Evolutionary conservation across 1,140 invertebrate genomes (phyloP).

Genomic region (Drosophila bocki): DNA sequence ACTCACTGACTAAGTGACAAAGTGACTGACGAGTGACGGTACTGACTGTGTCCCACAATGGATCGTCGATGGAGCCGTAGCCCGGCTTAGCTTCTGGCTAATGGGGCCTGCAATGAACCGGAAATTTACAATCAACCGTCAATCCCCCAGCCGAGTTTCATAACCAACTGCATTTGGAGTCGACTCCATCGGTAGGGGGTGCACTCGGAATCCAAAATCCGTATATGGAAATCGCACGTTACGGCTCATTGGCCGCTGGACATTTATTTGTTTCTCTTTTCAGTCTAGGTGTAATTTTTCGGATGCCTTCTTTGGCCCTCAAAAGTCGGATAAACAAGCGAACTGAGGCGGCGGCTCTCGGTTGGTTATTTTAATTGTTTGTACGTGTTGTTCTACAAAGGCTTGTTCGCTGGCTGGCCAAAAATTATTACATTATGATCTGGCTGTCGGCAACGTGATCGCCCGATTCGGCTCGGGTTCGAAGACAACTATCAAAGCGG

Average conservation of each 20-base stretch:
- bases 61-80: constrained; percentile 39
- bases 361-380: constrained; percentile 60
- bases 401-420: constrained; percentile 54
- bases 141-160: constrained; percentile 48
- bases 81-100: constrained; percentile 33
- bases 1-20: constrained; percentile 36
- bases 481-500: constrained; percentile 23
- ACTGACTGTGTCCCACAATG: constrained; percentile 34
- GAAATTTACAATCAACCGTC: constrained; percentile 77
- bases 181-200: constrained; percentile 37
- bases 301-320: constrained; percentile 53
- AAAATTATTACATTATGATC: constrained; percentile 63
- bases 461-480: constrained; percentile 37
- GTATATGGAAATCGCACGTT: constrained; percentile 75
- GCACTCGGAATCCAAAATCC: constrained; percentile 51
- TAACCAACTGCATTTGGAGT: constrained; percentile 64
- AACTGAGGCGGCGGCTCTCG: constrained; percentile 21
- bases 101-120: constrained; percentile 75
- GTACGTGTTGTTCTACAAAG: constrained; percentile 73
- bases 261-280: constrained; percentile 57
- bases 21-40: constrained; percentile 25
- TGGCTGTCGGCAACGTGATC: constrained; percentile 54
- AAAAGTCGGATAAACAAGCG: constrained; percentile 12
- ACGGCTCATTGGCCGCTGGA: constrained; percentile 66
- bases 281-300: constrained; percentile 62